Evolutionary conservation across 1,140 invertebrate species (phyloP).

Genomic region (Diprion similis): DNA sequence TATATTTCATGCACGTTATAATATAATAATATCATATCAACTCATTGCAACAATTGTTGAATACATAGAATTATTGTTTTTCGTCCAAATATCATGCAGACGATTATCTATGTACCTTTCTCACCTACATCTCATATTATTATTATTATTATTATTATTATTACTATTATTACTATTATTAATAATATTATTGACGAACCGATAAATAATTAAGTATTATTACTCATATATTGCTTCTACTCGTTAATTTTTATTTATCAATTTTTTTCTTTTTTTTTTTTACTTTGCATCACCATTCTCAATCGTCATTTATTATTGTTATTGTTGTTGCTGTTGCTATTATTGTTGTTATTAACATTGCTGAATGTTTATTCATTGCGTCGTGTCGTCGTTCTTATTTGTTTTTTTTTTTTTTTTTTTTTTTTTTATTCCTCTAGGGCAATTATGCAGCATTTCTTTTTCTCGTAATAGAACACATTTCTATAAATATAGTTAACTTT

Average conservation of each 20-base stretch:
- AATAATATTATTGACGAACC: no score
- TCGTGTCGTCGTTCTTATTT: conserved; percentile 2
- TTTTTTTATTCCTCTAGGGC: background rate
- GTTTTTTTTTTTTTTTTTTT: conserved; percentile 18
- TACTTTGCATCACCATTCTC: background rate
- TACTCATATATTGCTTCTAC: conserved; percentile 38
- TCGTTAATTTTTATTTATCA: conserved; percentile 32
- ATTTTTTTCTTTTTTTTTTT: conserved; percentile 9
- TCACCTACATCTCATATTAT: background rate
- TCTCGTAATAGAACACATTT: conserved; percentile 42
- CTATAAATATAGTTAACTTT: conserved; percentile 62
- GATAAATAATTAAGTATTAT: no score
- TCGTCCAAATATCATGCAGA: conserved; percentile 23
- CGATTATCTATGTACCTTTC: conserved; percentile 17
- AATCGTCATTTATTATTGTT: conserved; percentile 19
- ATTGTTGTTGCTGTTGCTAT: conserved; percentile 10
- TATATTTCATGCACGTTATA: conserved; percentile 45
- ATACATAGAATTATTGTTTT: background rate
- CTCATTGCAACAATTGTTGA: no score
- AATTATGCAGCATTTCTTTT: no score
- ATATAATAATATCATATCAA: background rate
- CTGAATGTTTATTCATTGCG: conserved; percentile 13
- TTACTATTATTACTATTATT: no score
- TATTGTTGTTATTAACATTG: conserved; percentile 1
- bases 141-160: background rate